Evolutionary conservation across 2,113 vertebrate genomes (phyloP), one percentile per base, ranked within the genome.

Genomic region (Percina caprodes): DNA sequence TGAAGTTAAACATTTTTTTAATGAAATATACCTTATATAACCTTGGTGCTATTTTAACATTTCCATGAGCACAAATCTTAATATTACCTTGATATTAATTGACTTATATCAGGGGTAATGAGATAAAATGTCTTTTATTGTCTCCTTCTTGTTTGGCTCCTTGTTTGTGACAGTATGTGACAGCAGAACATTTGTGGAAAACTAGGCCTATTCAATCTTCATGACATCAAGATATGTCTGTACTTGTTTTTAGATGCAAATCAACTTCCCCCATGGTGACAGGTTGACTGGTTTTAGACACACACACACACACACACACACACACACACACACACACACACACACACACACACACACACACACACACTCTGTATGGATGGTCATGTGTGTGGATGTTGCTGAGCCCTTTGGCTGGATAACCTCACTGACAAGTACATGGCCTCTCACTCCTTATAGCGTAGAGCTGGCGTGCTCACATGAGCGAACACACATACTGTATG

Each of bases 211-310:
- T 66, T 55, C 30, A 2, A 48, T 73, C 33, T 42, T 42, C 33
- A 24, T 6, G 26, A 3, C 18, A 6, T 18, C 3, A 4, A 68
- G 30, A 84, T 69, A 23, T 0, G 61, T 24, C 46, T 60, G 49
- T 39, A 55, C 45, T 62, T 74, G 58, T 80, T 83, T 67, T 26
- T 56, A 58, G 21, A 81, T 63, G 52, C 46, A 69, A 65, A 77
- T 77, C 24, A 74, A 52, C 61, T 83, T 83, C 73, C 42, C 42
- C n/a, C 26, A 6, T 59, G 7, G 6, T 69, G 45, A 60, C n/a
- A 51, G 39, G 26, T 51, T 48, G 35, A 78, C 35, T 24, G 21
- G 33, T 54, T 56, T 49, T 8, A 65, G 11, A 9, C 46, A 54
- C 8, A n/a, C 59, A 66, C 55, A 48, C 58, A 59, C 19, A 39